phyloP scores from a whole-genome alignment of 2,113 vertebrate genomes.

The Nycticryphes semicollaris region DNA sequence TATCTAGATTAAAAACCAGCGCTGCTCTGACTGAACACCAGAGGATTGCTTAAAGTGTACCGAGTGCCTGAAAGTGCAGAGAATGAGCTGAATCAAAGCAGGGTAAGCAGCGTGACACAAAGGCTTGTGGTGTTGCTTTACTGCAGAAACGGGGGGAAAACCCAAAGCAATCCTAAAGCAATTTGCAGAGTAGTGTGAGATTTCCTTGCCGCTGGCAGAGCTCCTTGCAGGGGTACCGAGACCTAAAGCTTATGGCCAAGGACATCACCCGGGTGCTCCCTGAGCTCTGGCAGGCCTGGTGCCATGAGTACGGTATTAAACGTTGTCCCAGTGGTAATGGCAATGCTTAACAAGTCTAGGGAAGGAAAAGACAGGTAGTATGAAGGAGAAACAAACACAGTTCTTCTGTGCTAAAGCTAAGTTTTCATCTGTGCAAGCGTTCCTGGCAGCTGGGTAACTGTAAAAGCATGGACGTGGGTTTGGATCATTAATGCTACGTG shows the following conservation, averaged over 20 bases:
- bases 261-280: background rate
- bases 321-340: background rate
- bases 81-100: background rate
- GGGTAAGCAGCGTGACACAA: background rate
- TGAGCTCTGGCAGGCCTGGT: too few relatives aligned
- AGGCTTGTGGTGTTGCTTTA: background rate
- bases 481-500: accelerated
- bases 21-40: background rate
- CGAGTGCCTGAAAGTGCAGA: background rate
- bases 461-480: background rate
- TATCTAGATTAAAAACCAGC: background rate
- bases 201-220: background rate
- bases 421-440: background rate
- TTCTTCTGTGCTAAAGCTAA: background rate
- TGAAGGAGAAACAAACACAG: background rate
- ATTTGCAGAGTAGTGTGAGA: background rate
- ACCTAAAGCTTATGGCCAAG: accelerated
- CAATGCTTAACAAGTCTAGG: background rate
- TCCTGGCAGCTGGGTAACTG: background rate
- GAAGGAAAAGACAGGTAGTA: accelerated
- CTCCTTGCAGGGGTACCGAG: background rate
- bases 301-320: accelerated
- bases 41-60: background rate
- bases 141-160: background rate
- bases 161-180: background rate